These are phyloP conservation scores for Poeciliopsis turneri DNA, from an alignment of 2,797 vertebrate genomes.

Conservation along the genomic window DNA sequence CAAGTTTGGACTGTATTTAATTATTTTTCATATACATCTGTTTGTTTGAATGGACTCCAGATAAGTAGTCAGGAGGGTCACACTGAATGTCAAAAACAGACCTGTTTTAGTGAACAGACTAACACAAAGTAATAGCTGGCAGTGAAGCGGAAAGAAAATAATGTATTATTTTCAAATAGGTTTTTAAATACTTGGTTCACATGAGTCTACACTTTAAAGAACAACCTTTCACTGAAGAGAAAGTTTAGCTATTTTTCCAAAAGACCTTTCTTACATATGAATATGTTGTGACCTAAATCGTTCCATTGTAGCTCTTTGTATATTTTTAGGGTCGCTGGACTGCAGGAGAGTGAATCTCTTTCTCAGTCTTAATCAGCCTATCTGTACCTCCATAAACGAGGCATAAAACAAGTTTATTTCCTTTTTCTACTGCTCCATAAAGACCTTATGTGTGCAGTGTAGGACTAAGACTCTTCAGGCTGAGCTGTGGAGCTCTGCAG, in stretches of 20 bases:
- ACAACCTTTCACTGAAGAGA: not conserved
- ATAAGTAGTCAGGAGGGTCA: not conserved
- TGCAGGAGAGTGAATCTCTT: not conserved
- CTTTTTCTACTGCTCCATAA: not conserved
- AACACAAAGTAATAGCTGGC: not conserved
- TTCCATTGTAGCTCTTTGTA: not conserved
- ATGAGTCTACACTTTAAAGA: not conserved
- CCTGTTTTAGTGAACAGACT: not conserved
- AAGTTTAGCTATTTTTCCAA: not conserved
- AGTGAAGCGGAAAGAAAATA: not conserved
- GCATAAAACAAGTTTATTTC: not conserved
- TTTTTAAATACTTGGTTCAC: not conserved
- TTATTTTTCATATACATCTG: not conserved
- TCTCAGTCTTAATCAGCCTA: not conserved
- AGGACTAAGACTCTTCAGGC: not conserved
- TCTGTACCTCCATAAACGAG: not conserved
- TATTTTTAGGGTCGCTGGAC: not conserved
- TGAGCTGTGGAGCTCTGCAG: not conserved
- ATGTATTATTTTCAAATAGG: not conserved
- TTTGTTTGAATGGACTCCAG: not conserved
- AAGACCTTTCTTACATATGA: not conserved
- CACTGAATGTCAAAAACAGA: not conserved
- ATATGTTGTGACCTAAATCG: not conserved
- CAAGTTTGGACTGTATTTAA: not conserved
- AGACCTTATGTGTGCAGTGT: not conserved